Percentiles rank a stretch among this genome's conserved stretches.
Conservation (phyloP, 2,888 invertebrate genomes). For the Temnothorax ravouxi region DNA sequence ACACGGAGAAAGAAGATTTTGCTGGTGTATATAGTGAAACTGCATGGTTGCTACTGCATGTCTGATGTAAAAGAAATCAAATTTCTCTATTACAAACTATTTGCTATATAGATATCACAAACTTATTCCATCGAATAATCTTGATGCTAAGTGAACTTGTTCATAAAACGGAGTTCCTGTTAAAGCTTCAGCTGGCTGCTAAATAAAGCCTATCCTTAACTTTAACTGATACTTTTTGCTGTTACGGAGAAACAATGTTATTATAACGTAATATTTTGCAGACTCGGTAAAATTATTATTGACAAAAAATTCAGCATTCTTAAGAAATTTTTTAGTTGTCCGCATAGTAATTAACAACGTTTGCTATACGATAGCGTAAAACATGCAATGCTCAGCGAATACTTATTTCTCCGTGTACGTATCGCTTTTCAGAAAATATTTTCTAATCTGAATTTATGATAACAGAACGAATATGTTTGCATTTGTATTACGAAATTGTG, state of each 20-base stretch:
- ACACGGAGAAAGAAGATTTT: not conserved
- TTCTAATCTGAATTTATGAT: not conserved
- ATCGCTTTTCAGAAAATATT: not conserved
- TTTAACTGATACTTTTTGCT: not conserved
- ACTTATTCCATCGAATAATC: not conserved
- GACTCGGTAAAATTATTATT: not conserved
- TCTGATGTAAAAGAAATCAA: not conserved
- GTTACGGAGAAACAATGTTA: not conserved
- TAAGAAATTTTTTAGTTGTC: not conserved
- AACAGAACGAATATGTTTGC: not conserved
- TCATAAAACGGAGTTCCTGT: not conserved
- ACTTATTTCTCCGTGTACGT: not conserved
- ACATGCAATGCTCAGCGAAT: not conserved
- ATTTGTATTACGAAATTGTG: not conserved
- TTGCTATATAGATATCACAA: not conserved
- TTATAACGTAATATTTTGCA: not conserved
- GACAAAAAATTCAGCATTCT: not conserved
- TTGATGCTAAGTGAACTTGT: not conserved
- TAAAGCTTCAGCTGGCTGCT: not conserved
- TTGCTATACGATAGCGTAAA: constrained; percentile 3
- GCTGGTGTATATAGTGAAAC: not conserved
- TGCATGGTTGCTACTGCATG: not conserved
- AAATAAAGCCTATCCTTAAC: not conserved
- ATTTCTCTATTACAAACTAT: not conserved
- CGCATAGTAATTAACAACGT: not conserved